Conservation (phyloP, 2,888 invertebrate species). For the Mesoligia furuncula region DNA sequence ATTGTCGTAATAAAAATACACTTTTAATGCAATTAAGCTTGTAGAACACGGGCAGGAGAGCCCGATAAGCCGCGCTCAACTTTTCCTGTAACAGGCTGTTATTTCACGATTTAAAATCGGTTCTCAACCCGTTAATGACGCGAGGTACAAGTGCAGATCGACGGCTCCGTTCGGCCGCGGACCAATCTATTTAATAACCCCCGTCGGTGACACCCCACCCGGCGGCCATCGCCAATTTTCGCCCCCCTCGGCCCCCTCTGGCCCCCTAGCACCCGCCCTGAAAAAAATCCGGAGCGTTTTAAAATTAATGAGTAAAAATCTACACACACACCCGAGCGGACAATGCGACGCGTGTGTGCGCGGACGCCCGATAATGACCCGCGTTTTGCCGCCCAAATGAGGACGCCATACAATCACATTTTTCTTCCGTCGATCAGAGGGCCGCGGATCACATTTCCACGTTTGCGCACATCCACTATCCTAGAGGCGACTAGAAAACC, state of each 20-base stretch:
- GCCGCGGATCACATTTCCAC: slow-evolving; percentile 30
- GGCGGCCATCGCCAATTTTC: slow-evolving; percentile 90
- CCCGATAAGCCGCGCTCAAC: slow-evolving; percentile 89
- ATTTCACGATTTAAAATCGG: slow-evolving; percentile 90
- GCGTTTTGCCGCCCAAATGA: slow-evolving; percentile 78
- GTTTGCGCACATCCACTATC: slow-evolving; percentile 25
- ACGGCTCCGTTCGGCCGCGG: slow-evolving; percentile 90
- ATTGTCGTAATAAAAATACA: slow-evolving; percentile 78
- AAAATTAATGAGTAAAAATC: slow-evolving; percentile 91
- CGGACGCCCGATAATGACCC: slow-evolving; percentile 85
- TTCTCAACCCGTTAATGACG: slow-evolving; percentile 91
- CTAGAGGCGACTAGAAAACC: slow-evolving; percentile 50
- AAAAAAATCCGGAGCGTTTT: slow-evolving; percentile 91
- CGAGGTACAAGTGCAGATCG: slow-evolving; percentile 90
- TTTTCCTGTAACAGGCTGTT: slow-evolving; percentile 90
- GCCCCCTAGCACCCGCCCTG: slow-evolving; percentile 89
- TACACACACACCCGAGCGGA: slow-evolving; percentile 88
- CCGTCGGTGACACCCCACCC: slow-evolving; percentile 90
- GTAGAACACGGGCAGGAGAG: slow-evolving; percentile 83
- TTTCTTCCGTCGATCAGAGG: slow-evolving; percentile 55
- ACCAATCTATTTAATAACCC: slow-evolving; percentile 91
- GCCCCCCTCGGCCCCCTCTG: slow-evolving; percentile 80
- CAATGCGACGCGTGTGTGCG: slow-evolving; percentile 83
- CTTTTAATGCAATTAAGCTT: slow-evolving; percentile 87
- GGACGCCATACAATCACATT: slow-evolving; percentile 68